Evolutionary conservation across 1,140 invertebrate genomes (phyloP).

Genomic region (Bombus fervidus): DNA sequence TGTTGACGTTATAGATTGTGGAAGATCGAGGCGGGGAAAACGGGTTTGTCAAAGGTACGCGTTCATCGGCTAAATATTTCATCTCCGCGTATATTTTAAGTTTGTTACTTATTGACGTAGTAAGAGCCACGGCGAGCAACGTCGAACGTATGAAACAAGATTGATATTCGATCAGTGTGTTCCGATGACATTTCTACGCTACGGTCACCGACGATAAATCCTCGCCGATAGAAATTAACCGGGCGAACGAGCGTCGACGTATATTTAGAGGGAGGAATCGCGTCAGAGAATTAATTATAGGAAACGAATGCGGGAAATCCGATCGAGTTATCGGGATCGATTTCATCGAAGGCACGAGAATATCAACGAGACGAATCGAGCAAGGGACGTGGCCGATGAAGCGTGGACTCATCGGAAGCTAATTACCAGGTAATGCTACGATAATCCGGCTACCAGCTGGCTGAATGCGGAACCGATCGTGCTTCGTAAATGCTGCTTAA

Average conservation of each 20-base stretch:
- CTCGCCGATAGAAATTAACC: not conserved
- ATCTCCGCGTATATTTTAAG: not conserved
- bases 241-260: not conserved
- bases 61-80: too few species aligned
- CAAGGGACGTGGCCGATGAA: constrained; percentile 6
- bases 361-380: not conserved
- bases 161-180: not conserved
- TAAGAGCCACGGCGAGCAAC: not conserved
- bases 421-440: constrained; percentile 56
- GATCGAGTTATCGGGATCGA: not conserved
- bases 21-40: not conserved
- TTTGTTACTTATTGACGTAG: not conserved
- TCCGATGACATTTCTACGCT: not conserved
- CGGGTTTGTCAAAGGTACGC: not conserved
- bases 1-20: not conserved
- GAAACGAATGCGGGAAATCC: not conserved
- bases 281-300: not conserved
- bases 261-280: not conserved
- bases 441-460: constrained; percentile 47
- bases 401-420: constrained; percentile 26
- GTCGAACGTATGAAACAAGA: not conserved
- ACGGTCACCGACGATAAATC: not conserved
- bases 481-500: constrained; percentile 56
- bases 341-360: not conserved
- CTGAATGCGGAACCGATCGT: constrained; percentile 34